Evolutionary conservation across 2,888 invertebrate genomes (phyloP).

Genomic region (Branchipolynoe longqiensis): DNA sequence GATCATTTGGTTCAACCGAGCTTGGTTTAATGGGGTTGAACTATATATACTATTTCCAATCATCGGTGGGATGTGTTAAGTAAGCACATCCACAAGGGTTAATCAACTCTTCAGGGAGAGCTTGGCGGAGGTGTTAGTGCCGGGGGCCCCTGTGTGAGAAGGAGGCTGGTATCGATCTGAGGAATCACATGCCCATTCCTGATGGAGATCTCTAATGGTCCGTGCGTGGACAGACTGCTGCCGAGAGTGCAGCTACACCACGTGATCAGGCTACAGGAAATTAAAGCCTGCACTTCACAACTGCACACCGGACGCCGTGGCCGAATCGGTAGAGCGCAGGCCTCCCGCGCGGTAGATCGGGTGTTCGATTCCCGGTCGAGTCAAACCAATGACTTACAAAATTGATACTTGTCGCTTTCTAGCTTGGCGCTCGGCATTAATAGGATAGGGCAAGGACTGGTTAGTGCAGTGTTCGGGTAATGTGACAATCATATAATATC

Average conservation of each 20-base stretch:
- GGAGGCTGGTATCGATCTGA: conserved; percentile 18
- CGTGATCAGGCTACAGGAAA: neutral
- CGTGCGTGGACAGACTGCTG: neutral
- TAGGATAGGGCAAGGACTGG: too few relatives aligned
- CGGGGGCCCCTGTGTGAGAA: conserved; percentile 6
- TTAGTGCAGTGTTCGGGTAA: too few relatives aligned
- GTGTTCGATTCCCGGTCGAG: neutral
- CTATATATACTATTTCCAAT: too few relatives aligned
- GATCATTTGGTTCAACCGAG: too few relatives aligned
- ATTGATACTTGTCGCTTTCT: too few relatives aligned
- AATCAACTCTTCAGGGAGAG: too few relatives aligned
- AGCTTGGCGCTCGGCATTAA: too few relatives aligned
- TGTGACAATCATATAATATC: too few relatives aligned
- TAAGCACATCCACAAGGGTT: conserved; percentile 16
- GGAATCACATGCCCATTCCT: neutral
- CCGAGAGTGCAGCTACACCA: neutral
- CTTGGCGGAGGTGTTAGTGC: neutral
- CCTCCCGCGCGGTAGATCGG: neutral
- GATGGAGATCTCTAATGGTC: conserved; percentile 3
- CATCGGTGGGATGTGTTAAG: too few relatives aligned
- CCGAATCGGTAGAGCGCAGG: neutral
- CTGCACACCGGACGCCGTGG: neutral
- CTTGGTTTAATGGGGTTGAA: too few relatives aligned
- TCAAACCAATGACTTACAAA: too few relatives aligned
- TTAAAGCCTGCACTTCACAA: too few relatives aligned